These are phyloP conservation scores for Lophura nycthemera DNA, from an alignment of 2,113 vertebrate genomes.

Conservation along the genomic window DNA sequence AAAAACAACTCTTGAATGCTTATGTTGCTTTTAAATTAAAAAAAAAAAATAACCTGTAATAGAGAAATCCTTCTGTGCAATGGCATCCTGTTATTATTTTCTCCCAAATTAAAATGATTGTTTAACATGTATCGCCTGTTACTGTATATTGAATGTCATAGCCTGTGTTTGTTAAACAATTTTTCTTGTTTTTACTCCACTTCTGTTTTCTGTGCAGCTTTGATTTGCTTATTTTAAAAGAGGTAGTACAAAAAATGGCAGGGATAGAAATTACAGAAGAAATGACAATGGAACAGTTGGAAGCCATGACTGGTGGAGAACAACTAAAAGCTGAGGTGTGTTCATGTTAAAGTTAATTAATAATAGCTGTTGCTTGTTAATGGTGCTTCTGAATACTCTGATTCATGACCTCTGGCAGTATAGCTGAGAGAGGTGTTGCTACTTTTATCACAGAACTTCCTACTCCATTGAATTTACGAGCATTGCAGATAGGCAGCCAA, in stretches of 20 bases:
- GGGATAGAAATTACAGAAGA: slow-evolving; percentile 99
- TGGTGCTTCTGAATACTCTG: background rate
- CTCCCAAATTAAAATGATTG: background rate
- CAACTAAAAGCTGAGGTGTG: slow-evolving; percentile 96
- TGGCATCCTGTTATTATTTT: background rate
- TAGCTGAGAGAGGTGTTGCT: background rate
- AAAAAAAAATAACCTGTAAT: background rate
- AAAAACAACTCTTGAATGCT: background rate
- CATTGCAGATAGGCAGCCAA: background rate
- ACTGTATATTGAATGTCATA: background rate
- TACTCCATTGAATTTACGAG: background rate
- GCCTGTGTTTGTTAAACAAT: background rate
- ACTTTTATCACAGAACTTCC: background rate
- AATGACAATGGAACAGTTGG: slow-evolving; percentile 96
- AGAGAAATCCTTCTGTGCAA: background rate
- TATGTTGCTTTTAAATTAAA: background rate
- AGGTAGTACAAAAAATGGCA: slow-evolving; percentile 99
- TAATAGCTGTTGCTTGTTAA: background rate
- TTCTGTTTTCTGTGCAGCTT: slow-evolving; percentile 82
- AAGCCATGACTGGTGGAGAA: slow-evolving; percentile 98
- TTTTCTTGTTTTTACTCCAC: background rate
- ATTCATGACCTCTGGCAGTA: background rate
- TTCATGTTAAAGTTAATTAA: background rate
- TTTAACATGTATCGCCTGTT: background rate
- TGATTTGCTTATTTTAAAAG: slow-evolving; percentile 97